Base-by-base conservation (phyloP, 1,140 invertebrate species). In the Eufriesea mexicana region DNA sequence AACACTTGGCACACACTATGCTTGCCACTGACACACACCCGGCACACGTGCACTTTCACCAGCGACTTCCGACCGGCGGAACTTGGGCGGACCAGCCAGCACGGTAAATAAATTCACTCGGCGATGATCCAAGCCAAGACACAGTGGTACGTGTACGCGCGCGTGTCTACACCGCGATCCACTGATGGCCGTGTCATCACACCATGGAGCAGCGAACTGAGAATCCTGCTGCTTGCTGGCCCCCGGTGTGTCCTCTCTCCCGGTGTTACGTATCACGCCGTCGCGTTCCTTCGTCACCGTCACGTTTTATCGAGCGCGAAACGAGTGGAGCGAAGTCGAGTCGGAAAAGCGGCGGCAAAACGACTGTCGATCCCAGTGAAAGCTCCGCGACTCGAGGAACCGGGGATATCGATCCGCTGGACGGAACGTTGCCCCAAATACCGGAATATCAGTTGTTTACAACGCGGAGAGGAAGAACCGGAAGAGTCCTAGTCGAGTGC, bases 401-500 rank as follows among this genome's bases (percentile, higher is more conserved):
- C 61, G 25, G 47, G 23, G 28, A 78, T 86, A 87, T 87, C 72
- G 86, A 87, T 87, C 64, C 75, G 54, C 5, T 18, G 79, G 71
- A 59, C 54, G 79, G 61, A 73, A 75, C 79, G 79, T 67, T 67
- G 79, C 16, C 79, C 79, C 62, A 68, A 82, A 82, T 82, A 76
- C 71, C 71, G 61, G 49, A 49, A 25, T 59, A 51, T 66, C 73
- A 45, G 49, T 82, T 87, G 86, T 87, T 87, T 87, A 89, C 73
- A 68, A 89, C 72, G 54, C 75, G 55, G 47, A n/a, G 84, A 82
- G 71, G 66, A 88, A 89, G 87, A 81, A 87, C 79, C 83, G 77
- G 87, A 89, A 89, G 86, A 89, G 89, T 84, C 78, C 89, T 83
- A 81, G 28, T 70, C 87, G 90, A 88, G 85, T 83, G 91, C 78